Evolutionary conservation across 92 coral and sea anemone species (phyloP).

Genomic region (Heliopora coerulea): DNA sequence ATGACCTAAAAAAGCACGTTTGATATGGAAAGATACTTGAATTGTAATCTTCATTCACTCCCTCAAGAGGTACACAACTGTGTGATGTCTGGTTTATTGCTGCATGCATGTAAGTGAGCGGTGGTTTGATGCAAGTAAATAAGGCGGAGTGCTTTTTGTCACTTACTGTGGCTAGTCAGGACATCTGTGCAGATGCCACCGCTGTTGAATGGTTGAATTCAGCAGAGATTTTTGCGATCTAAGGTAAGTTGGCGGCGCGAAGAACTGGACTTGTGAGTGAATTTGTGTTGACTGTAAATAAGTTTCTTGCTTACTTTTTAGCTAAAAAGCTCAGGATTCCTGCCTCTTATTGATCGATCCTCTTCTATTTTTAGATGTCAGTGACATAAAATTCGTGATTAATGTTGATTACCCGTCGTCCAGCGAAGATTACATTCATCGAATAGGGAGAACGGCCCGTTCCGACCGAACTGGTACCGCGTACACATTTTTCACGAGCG

Average conservation of each 20-base stretch:
- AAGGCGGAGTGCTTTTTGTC: too few species aligned
- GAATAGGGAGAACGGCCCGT: slow-evolving; percentile 98
- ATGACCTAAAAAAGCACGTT: slow-evolving; percentile 9
- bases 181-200: too few species aligned
- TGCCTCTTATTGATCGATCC: neutral
- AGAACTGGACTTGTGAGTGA: too few species aligned
- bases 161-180: too few species aligned
- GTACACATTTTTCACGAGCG: slow-evolving; percentile 91
- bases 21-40: slow-evolving; percentile 1
- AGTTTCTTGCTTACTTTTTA: slow-evolving; percentile 34
- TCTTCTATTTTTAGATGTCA: slow-evolving; percentile 68
- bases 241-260: too few species aligned
- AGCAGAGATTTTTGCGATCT: too few species aligned
- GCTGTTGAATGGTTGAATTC: too few species aligned
- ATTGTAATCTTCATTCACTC: slow-evolving; percentile 21
- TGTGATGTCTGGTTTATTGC: slow-evolving; percentile 41
- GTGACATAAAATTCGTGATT: slow-evolving; percentile 99
- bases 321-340: neutral
- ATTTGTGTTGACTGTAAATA: too few species aligned
- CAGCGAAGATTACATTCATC: slow-evolving; percentile 97
- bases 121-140: too few species aligned
- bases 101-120: neutral
- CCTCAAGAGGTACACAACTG: slow-evolving; percentile 35
- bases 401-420: slow-evolving; percentile 98
- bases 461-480: slow-evolving; percentile 97